These are phyloP conservation scores for Lasiurus borealis DNA, from an alignment of 2,113 vertebrate species.

Conservation along the genomic window DNA sequence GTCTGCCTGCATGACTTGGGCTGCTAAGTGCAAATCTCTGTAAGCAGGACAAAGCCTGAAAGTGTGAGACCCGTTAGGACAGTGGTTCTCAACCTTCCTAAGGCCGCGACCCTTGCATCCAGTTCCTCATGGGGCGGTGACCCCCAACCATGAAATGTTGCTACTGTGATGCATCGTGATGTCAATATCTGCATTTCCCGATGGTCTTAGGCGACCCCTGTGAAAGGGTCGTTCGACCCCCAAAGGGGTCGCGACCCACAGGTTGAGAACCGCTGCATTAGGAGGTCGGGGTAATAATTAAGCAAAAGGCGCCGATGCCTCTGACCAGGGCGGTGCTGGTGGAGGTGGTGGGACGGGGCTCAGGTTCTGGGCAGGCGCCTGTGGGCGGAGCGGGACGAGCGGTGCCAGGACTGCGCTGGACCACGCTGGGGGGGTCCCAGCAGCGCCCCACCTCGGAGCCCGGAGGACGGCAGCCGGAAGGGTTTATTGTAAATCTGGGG, in stretches of 20 bases:
- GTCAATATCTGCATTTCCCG: no score
- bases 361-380: not conserved
- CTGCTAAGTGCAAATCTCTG: not conserved
- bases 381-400: accelerated
- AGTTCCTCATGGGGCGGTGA: no score
- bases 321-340: not conserved
- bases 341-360: not conserved
- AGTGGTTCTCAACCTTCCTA: no score
- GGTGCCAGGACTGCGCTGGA: not conserved
- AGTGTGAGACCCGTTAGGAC: not conserved
- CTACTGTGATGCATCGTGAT: no score
- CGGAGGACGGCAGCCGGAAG: not conserved
- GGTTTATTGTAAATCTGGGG: not conserved
- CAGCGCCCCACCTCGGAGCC: accelerated
- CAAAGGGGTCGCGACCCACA: no score
- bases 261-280: no score
- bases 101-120: no score
- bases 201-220: no score
- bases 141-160: no score
- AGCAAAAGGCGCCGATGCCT: not conserved
- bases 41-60: not conserved
- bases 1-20: not conserved
- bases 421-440: accelerated
- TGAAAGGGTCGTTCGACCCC: no score
- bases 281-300: not conserved